These are phyloP conservation scores for Eptesicus fuscus DNA, from an alignment of 2,113 vertebrate species.

Conservation along the genomic window DNA sequence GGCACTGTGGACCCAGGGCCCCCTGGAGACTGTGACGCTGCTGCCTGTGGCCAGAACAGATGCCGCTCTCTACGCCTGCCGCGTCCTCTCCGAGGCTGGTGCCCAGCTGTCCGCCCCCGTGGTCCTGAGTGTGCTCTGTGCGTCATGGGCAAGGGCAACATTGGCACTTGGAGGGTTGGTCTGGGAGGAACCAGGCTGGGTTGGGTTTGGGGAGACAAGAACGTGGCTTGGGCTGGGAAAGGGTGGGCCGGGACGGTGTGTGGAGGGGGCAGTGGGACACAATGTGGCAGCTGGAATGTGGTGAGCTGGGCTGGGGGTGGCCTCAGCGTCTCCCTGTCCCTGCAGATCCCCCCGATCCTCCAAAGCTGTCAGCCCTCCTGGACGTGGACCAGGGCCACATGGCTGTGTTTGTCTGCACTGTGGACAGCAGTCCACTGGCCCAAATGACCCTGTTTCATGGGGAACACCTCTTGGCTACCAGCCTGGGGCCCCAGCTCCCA, in stretches of 20 bases:
- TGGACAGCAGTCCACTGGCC: conserved; percentile 76
- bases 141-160: conserved; percentile 45
- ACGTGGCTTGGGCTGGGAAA: accelerated
- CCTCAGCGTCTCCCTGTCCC: background rate
- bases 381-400: conserved; percentile 65
- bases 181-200: too few relatives aligned
- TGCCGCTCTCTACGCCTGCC: conserved; percentile 76
- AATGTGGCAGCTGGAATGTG: background rate
- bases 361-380: conserved; percentile 71
- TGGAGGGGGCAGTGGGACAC: accelerated
- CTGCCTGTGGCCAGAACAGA: conserved; percentile 40
- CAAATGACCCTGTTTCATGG: conserved; percentile 67
- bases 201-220: background rate
- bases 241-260: background rate
- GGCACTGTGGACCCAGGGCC: conserved; percentile 50
- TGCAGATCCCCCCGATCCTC: conserved; percentile 79
- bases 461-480: conserved; percentile 41
- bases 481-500: accelerated
- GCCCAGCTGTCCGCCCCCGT: conserved; percentile 64
- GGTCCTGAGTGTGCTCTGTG: conserved; percentile 80
- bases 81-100: accelerated
- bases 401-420: conserved; percentile 75
- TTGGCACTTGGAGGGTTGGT: background rate
- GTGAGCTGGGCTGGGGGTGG: too few relatives aligned
- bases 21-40: background rate